Conservation (phyloP, 2,113 vertebrate genomes). For the Tapirus terrestris region DNA sequence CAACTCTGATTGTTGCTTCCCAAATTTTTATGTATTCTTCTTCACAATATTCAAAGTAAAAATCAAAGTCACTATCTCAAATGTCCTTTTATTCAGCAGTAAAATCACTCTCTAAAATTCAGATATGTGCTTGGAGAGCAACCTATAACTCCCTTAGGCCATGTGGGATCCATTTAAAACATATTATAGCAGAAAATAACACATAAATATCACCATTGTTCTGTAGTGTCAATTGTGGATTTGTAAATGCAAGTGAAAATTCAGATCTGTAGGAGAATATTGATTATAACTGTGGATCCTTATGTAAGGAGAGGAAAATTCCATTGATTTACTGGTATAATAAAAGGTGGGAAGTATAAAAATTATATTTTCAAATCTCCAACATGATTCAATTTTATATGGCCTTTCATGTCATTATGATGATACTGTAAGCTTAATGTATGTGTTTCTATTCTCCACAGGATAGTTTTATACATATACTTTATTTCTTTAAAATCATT, state of each 20-base stretch:
- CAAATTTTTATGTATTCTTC: neutral
- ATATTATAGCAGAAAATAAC: neutral
- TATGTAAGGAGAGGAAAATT: constrained; percentile 46
- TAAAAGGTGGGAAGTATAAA: constrained; percentile 45
- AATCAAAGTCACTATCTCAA: neutral
- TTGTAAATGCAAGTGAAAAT: constrained; percentile 51
- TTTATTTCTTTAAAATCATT: constrained; percentile 55
- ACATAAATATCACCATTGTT: neutral
- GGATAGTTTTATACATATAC: neutral
- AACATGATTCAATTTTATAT: constrained; percentile 65
- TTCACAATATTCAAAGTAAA: constrained; percentile 9
- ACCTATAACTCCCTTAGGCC: neutral
- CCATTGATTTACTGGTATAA: constrained; percentile 49
- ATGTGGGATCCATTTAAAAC: constrained; percentile 22
- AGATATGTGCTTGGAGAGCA: neutral
- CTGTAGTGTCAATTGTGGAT: neutral
- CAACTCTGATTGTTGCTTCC: neutral
- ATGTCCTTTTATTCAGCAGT: neutral
- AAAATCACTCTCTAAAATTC: constrained; percentile 37
- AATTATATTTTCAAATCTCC: constrained; percentile 54
- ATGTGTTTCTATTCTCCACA: neutral
- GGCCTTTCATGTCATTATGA: constrained; percentile 37
- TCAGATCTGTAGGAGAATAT: constrained; percentile 24
- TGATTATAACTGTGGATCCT: constrained; percentile 29
- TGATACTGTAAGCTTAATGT: constrained; percentile 23